These are phyloP conservation scores for Torymus auratus DNA, from an alignment of 2,888 invertebrate genomes.

Conservation along the genomic window DNA sequence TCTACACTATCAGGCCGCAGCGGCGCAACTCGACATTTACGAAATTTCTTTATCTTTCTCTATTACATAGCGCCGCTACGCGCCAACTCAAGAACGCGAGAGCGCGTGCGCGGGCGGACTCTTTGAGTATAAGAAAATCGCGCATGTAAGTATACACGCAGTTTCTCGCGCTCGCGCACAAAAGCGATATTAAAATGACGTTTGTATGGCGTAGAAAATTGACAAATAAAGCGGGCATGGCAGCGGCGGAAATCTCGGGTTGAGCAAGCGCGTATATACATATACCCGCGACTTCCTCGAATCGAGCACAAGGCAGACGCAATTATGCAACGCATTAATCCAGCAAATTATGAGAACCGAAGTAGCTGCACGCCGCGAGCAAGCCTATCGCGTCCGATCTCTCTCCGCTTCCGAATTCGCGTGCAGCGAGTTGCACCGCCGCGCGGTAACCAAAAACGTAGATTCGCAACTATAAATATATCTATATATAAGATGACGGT, in stretches of 20 bases:
- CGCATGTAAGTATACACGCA: no score
- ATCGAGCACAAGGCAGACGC: slow-evolving; percentile 4
- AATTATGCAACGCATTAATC: slow-evolving; percentile 42
- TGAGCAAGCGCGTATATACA: slow-evolving; percentile 32
- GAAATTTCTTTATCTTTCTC: no score
- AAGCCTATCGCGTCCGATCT: slow-evolving; percentile 8
- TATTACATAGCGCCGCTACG: no score
- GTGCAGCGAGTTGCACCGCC: not conserved
- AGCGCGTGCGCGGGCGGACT: no score
- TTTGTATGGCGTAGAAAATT: slow-evolving; percentile 29
- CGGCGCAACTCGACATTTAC: no score
- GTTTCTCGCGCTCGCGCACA: not conserved
- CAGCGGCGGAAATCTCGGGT: slow-evolving; percentile 31
- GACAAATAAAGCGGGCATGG: slow-evolving; percentile 30
- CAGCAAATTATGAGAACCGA: slow-evolving; percentile 41
- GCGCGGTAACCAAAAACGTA: slow-evolving; percentile 7
- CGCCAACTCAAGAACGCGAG: no score
- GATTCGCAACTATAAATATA: slow-evolving; percentile 23
- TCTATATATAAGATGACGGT: no score
- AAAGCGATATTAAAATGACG: slow-evolving; percentile 34
- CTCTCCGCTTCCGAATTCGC: slow-evolving; percentile 15
- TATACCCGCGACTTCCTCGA: slow-evolving; percentile 19
- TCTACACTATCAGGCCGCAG: no score
- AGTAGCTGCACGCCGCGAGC: not conserved
- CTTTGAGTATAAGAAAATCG: no score